Evolutionary conservation across 2,113 vertebrate genomes (phyloP), one percentile per base, ranked within the genome.

Genomic region (Oenanthe melanoleuca): DNA sequence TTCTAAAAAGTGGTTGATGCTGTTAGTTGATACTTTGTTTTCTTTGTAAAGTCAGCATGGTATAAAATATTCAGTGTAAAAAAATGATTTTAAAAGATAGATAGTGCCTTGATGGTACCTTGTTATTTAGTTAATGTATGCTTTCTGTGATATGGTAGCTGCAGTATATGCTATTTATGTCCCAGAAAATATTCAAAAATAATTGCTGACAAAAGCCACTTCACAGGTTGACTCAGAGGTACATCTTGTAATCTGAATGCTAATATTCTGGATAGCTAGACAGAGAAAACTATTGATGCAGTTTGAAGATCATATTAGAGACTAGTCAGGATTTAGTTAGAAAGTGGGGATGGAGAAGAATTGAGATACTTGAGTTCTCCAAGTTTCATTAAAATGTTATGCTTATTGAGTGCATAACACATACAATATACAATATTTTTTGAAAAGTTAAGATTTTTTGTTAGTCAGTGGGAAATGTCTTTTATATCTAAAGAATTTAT

Each of bases 111-210:
- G 88, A 94, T 98, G 87, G 84, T 95, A 93, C 87, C 91, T 97
- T 97, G 93, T 97, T 97, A 97, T 97, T 97, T 96, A 97, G 96
- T 94, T 98, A 94, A 95, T 97, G 96, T 97, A 93, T 97, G 89
- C 97, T 94, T 97, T 97, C 91, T 96, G 72, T 92, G 95, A 79
- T 97, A 90, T 45, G 89, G 80, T 93, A 98, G 94, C 92, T 89
- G 96, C 86, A 88, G 67, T 96, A 95, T 97, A 92, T 90, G 88
- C 87, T 97, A 96, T 96, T 97, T 97, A 95, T 97, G 96, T 96
- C 95, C 88, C 95, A 86, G 69, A 97, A 97, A 97, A 97, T 97
- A 95, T 97, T 97, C 96, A 96, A 97, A 97, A 97, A 97, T 98
- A 98, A 97, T 96, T 97, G 95, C 95, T 97, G 97, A 95, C 93